Base-by-base conservation (phyloP, 2,888 invertebrate species). In the Melinaea marsaeus region DNA sequence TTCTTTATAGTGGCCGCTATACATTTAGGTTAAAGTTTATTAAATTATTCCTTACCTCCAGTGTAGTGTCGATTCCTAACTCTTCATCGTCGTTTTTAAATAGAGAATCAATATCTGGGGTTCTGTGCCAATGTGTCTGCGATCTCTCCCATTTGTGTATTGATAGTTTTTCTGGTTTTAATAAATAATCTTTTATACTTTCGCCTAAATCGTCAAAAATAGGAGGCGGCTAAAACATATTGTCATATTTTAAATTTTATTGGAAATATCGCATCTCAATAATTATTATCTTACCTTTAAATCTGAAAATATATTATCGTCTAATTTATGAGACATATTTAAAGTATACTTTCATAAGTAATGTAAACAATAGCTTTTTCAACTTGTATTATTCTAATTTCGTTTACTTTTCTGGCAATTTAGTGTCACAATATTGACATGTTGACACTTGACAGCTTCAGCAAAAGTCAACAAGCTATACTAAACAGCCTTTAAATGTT, bases 141-240 rank as follows among this genome's bases (percentile, higher is more conserved):
- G 93, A 92, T 72, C 91, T 91, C 75, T 94, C 92, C 83, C 94
- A 92, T 72, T 93, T 91, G 81, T 96, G 95, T 69, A 96, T 95
- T 0, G 95, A 93, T 55, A 96, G 85, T 66, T 92, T 91, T 74
- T 95, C 95, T 2, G 94, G 93, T 73, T 92, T 92, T 61, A 93
- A 83, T 47, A 95, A 84, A 72, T 94, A 95, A 58, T 93, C 92
- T 75, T 93, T 92, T 42, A 96, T 85, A 69, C 93, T 92, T 68
- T 93, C 92, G 73, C 91, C 89, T 42, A 95, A 89, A 70, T 93
- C 92, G 60, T 94, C 93, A 64, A 95, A 87, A 64, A 95, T 92
- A 33, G 95, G 94, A 61, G 95, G 95, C 37, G 84, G 67, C 90
- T 91, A 69, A 66, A 86, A 86, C 75, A 80, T 69, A 67, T 60